Evolutionary conservation across 2,113 vertebrate genomes (phyloP).

Genomic region (Rhinoderma darwinii): DNA sequence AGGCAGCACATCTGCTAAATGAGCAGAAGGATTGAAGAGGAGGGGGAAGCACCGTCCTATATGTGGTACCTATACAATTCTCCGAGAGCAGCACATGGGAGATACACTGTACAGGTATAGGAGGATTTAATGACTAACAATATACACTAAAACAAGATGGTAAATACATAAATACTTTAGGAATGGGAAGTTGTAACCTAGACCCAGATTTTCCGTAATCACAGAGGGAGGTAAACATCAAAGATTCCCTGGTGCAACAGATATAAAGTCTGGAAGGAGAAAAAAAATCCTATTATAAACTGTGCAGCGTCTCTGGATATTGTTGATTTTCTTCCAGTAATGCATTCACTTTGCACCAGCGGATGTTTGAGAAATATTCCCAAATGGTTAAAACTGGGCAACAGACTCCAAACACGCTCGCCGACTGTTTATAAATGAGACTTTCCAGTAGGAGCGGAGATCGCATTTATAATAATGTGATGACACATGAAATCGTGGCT

Average conservation of each 20-base stretch:
- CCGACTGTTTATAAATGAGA: background rate
- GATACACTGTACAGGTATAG: background rate
- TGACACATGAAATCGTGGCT: no score
- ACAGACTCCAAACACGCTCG: background rate
- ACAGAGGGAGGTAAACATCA: conserved; percentile 5
- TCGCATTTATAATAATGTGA: no score
- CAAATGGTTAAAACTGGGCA: background rate
- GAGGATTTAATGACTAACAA: background rate
- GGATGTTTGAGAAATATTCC: background rate
- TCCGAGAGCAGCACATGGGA: background rate
- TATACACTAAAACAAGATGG: background rate
- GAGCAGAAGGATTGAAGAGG: conserved; percentile 65
- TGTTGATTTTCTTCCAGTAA: conserved; percentile 39
- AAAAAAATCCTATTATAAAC: background rate
- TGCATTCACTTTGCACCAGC: conserved; percentile 13
- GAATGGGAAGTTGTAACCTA: background rate
- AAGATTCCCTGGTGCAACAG: conserved; percentile 34
- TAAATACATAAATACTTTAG: background rate
- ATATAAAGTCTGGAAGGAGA: background rate
- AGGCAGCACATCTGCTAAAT: conserved; percentile 75
- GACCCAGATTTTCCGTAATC: background rate
- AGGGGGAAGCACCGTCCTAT: conserved; percentile 38
- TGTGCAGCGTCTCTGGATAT: background rate
- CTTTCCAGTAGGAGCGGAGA: no score
- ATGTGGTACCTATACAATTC: background rate